Conservation (phyloP, 2,888 invertebrate species). For the Beris chalybata region DNA sequence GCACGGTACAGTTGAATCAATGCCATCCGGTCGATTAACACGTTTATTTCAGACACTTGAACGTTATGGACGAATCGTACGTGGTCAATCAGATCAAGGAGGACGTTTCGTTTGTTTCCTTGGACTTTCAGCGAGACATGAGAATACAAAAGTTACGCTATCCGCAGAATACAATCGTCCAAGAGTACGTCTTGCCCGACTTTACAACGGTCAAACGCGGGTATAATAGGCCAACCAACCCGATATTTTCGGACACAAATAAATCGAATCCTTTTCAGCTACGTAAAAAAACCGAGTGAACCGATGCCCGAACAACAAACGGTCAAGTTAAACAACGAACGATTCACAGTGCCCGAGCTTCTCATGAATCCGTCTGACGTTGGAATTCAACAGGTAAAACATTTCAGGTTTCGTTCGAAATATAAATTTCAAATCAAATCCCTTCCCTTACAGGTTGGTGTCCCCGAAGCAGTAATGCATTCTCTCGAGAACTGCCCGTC, state of each 20-base stretch:
- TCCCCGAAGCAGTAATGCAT: conserved; percentile 84
- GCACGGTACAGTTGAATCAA: background rate
- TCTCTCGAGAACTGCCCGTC: conserved; percentile 74
- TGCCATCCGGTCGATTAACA: background rate
- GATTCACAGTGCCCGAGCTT: conserved; percentile 93
- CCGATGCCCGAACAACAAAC: conserved; percentile 66
- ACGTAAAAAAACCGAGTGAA: conserved; percentile 38
- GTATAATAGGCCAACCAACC: conserved; percentile 50
- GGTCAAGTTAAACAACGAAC: conserved; percentile 86
- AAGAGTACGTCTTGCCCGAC: conserved; percentile 95
- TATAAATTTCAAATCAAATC: background rate
- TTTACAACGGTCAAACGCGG: conserved; percentile 88
- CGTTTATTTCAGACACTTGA: conserved; percentile 70
- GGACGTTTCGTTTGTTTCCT: conserved; percentile 91
- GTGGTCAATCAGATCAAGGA: conserved; percentile 99
- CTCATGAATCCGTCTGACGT: conserved; percentile 94
- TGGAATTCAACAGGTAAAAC: conserved; percentile 68
- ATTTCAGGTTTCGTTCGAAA: background rate
- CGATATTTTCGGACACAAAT: background rate
- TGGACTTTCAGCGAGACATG: conserved; percentile 81
- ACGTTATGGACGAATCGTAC: conserved; percentile 98
- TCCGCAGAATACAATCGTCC: conserved; percentile 69
- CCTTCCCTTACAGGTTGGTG: conserved; percentile 69
- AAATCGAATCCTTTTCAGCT: conserved; percentile 17
- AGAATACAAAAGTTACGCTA: conserved; percentile 64